phyloP scores from a whole-genome alignment of 2,113 vertebrate genomes.

The Mus spicilegus region DNA sequence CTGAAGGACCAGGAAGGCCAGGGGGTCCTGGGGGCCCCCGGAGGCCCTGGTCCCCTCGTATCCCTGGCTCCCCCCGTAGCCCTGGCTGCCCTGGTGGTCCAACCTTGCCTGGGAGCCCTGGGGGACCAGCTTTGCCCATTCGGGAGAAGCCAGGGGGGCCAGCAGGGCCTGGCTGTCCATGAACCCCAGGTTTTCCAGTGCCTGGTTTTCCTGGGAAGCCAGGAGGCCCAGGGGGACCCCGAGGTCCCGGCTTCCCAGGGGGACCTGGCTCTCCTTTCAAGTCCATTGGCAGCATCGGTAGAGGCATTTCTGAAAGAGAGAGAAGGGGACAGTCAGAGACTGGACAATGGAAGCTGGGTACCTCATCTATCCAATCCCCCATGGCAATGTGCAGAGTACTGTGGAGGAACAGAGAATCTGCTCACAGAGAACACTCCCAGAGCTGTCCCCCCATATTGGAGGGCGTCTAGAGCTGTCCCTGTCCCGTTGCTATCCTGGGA shows the following conservation, averaged over 20 bases:
- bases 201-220: conserved; percentile 96
- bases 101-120: conserved; percentile 95
- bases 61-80: conserved; percentile 90
- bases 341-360: not conserved
- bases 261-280: conserved; percentile 97
- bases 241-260: conserved; percentile 95
- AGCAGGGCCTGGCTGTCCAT: conserved; percentile 93
- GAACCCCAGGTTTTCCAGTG: conserved; percentile 94
- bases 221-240: conserved; percentile 92
- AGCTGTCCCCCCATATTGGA: not conserved
- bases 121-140: conserved; percentile 95
- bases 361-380: not conserved
- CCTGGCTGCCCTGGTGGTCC: conserved; percentile 96
- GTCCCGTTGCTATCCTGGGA: not conserved
- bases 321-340: conserved; percentile 29
- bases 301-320: conserved; percentile 89
- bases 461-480: not conserved
- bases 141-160: conserved; percentile 95
- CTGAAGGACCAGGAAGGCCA: conserved; percentile 95
- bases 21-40: conserved; percentile 93
- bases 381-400: not conserved
- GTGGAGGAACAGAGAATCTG: not conserved
- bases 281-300: conserved; percentile 91
- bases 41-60: conserved; percentile 93
- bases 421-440: not conserved